Percentiles rank a stretch among this genome's conserved stretches.
Evolutionary conservation across 2,888 invertebrate genomes (phyloP).

Genomic region (Platycnemis pennipes): DNA sequence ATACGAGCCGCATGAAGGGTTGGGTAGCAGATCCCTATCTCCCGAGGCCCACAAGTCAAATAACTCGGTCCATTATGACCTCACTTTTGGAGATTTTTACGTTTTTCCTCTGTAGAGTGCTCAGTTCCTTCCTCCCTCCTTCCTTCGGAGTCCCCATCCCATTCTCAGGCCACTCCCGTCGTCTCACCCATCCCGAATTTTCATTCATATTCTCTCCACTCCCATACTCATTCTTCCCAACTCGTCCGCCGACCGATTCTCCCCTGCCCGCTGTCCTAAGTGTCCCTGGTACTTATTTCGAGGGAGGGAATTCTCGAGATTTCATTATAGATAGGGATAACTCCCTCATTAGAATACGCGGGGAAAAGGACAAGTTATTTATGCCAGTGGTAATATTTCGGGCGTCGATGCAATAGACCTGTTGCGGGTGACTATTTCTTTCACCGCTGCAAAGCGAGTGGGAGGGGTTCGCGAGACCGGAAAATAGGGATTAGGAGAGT

Average conservation of each 20-base stretch:
- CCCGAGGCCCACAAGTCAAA: background rate
- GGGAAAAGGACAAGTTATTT: background rate
- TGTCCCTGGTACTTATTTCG: background rate
- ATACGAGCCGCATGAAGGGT: conserved; percentile 40
- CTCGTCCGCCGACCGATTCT: background rate
- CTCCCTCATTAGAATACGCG: background rate
- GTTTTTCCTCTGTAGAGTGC: background rate
- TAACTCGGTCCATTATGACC: background rate
- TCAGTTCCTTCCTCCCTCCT: background rate
- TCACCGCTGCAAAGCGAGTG: background rate
- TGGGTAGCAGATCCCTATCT: conserved; percentile 39
- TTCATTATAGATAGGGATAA: conserved; percentile 19
- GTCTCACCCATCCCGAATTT: background rate
- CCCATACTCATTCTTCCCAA: background rate
- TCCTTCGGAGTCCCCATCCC: background rate
- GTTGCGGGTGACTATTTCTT: background rate
- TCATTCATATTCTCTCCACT: conserved; percentile 26
- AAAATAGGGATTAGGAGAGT: background rate
- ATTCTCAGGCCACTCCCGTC: background rate
- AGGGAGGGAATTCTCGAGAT: background rate
- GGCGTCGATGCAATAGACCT: background rate
- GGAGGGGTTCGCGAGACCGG: background rate
- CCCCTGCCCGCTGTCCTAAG: background rate
- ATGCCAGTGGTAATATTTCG: background rate
- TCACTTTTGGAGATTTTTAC: conserved; percentile 10